Percentiles rank a stretch among this genome's conserved stretches.
Conservation (phyloP, 2,113 vertebrate genomes). For the Tursiops truncatus region DNA sequence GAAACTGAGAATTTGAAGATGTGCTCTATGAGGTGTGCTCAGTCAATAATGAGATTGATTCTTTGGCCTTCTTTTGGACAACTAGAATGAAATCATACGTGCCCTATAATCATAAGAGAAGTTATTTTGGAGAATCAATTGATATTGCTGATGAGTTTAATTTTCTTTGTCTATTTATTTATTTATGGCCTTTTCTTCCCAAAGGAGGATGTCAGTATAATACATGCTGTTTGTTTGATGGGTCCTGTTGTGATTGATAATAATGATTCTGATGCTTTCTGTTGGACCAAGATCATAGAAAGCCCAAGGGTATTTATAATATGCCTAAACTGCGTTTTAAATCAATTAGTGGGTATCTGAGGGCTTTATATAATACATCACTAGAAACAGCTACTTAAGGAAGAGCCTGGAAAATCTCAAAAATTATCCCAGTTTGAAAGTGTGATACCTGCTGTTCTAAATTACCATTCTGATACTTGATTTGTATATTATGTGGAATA, state of each 20-base stretch:
- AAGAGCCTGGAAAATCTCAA: conserved; percentile 52
- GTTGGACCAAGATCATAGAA: conserved; percentile 58
- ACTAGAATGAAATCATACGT: neutral
- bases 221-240: conserved; percentile 54
- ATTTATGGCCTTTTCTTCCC: neutral
- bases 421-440: conserved; percentile 37
- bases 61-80: neutral
- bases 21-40: neutral
- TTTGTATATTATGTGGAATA: conserved; percentile 41
- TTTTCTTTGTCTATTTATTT: conserved; percentile 40
- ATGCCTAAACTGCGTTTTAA: conserved; percentile 50
- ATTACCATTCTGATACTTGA: conserved; percentile 24
- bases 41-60: neutral
- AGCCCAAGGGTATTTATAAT: conserved; percentile 52
- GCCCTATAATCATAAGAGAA: neutral
- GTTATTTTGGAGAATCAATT: conserved; percentile 8
- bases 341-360: conserved; percentile 64
- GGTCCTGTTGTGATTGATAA: conserved; percentile 49
- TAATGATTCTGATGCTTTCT: conserved; percentile 64
- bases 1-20: neutral
- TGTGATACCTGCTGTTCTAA: conserved; percentile 57
- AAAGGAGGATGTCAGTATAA: conserved; percentile 45
- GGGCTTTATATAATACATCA: conserved; percentile 45
- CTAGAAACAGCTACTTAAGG: conserved; percentile 33
- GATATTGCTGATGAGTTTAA: conserved; percentile 19